Percentiles rank a stretch among this genome's conserved stretches.
Conservation (phyloP, 2,113 vertebrate genomes). For the Oxygymnocypris stewartii region DNA sequence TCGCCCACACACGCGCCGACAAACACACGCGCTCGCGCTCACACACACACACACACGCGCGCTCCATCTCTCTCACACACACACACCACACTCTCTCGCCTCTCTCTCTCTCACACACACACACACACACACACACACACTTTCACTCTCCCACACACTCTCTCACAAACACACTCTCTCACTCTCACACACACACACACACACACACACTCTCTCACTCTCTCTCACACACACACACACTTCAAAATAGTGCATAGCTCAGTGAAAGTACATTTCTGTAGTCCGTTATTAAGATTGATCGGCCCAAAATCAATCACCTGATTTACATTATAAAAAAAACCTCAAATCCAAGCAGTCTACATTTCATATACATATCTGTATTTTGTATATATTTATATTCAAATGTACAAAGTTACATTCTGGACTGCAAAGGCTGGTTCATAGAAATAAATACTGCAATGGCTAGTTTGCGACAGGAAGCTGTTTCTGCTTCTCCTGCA, state of each 20-base stretch:
- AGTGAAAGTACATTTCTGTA: slow-evolving; percentile 53
- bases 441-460: slow-evolving; percentile 99
- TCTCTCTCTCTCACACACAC: no score
- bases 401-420: slow-evolving; percentile 99
- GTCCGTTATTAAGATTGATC: slow-evolving; percentile 44
- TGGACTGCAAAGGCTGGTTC: slow-evolving; percentile 92
- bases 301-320: not conserved
- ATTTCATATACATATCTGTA: slow-evolving; percentile 94
- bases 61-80: no score
- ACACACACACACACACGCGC: no score
- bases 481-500: slow-evolving; percentile 59
- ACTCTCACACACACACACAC: no score
- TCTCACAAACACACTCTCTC: no score
- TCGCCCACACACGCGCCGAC: no score
- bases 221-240: not conserved
- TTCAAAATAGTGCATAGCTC: slow-evolving; percentile 72
- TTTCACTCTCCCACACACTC: no score
- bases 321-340: slow-evolving; percentile 61
- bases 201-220: not conserved
- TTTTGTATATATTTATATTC: slow-evolving; percentile 75
- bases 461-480: slow-evolving; percentile 83
- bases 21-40: no score
- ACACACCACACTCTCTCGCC: no score
- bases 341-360: slow-evolving; percentile 69
- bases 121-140: no score